Base-by-base conservation (phyloP, 2,113 vertebrate genomes). In the Platysteira castanea region DNA sequence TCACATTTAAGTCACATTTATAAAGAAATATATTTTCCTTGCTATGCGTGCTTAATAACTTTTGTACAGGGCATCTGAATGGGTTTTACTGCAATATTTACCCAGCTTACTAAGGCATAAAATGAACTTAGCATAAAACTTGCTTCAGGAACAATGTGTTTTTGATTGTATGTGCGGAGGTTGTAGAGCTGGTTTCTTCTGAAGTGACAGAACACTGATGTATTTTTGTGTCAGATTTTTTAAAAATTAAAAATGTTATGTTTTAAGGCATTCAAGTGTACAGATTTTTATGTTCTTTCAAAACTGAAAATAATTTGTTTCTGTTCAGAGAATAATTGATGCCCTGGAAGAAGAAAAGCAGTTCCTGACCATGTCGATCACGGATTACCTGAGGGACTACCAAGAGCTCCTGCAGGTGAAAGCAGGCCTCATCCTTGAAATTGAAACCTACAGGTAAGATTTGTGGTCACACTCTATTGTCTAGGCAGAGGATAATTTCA, bases 331-430 rank as follows among this genome's bases (percentile, higher is more conserved):
- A 87, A 97, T 98, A 37, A 98, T 99, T 5, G 98, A 98, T 0
- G 96, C 98, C 90, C 97, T 99, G 94, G 98, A 99, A 96, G 97
- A 98, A 15, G 99, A 99, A 94, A 99, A 98, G 92, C 98, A 97
- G 41, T 84, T 97, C 94, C 98, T 99, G 87, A 98, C 98, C 17
- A 67, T 95, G 46, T 97, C 97, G 13, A 99, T 99, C 90, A 98
- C 97, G 6, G 98, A 98, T 54, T 98, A 98, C 94, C 98, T 99
- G 80, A 97, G 95, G 80, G 99, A 99, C 59, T 99, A 99, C 64
- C 99, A 99, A 89, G 98, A 99, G 4, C 98, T 99, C 16, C 96
- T 99, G 86, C 98, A 99, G 94, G 98, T 99, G 95, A 99, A 99
- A 97, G 99, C 98, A 28, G 97, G 98, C 54, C 98, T 99, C 69